Evolutionary conservation across 2,888 invertebrate species (phyloP).

Genomic region (Notocelia uddmanniana): DNA sequence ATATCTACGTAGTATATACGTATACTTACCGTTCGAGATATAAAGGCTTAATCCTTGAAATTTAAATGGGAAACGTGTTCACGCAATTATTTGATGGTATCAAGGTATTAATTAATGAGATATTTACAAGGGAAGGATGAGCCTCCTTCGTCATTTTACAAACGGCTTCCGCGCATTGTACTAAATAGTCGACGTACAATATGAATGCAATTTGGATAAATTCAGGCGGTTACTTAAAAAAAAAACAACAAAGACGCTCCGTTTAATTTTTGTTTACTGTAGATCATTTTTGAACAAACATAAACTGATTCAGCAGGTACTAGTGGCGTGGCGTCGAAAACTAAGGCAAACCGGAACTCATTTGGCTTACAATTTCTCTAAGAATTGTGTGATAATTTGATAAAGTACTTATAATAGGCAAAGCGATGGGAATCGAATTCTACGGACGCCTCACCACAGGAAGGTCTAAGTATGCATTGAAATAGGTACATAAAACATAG

Average conservation of each 20-base stretch:
- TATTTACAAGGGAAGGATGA: constrained; percentile 34
- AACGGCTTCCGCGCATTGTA: constrained; percentile 39
- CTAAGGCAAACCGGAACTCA: too few relatives aligned
- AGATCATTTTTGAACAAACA: too few relatives aligned
- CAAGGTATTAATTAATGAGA: constrained; percentile 24
- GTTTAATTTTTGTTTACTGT: too few relatives aligned
- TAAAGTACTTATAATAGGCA: too few relatives aligned
- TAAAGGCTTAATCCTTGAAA: constrained; percentile 33
- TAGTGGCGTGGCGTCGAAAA: too few relatives aligned
- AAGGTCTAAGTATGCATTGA: not conserved
- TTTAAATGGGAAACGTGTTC: constrained; percentile 27
- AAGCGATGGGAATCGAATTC: too few relatives aligned
- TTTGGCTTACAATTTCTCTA: too few relatives aligned
- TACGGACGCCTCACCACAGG: too few relatives aligned
- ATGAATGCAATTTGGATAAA: not conserved
- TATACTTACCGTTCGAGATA: not conserved
- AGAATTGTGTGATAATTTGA: too few relatives aligned
- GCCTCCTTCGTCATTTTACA: constrained; percentile 26
- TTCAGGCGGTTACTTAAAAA: too few relatives aligned
- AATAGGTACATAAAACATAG: not conserved
- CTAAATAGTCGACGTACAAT: constrained; percentile 3
- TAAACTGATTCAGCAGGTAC: too few relatives aligned
- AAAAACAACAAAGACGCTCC: too few relatives aligned
- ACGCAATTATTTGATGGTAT: constrained; percentile 45
- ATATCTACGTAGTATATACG: not conserved